A percentile compares a stretch with the other conserved stretches of the same genome.
Evolutionary conservation across 2,888 invertebrate genomes (phyloP).

Genomic region (Thymelicus sylvestris): DNA sequence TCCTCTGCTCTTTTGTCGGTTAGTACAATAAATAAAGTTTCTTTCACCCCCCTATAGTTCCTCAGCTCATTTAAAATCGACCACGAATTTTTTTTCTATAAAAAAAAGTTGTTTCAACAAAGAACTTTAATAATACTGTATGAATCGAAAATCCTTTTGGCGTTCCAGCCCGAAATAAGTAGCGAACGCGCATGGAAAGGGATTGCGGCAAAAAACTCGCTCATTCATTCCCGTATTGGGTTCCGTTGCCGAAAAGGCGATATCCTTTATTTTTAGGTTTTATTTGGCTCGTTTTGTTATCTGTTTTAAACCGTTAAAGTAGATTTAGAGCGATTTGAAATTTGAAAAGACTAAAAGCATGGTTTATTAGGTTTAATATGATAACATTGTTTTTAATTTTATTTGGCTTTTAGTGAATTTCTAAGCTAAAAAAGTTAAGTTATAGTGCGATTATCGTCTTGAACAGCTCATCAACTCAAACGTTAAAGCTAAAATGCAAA

Average conservation of each 20-base stretch:
- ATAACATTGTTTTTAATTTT: too few relatives aligned
- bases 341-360: background rate
- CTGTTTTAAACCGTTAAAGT: background rate
- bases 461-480: too few relatives aligned
- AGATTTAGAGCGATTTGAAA: background rate
- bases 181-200: slow-evolving; percentile 12
- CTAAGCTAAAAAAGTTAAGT: too few relatives aligned
- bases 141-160: slow-evolving; percentile 23
- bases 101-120: slow-evolving; percentile 16
- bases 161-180: slow-evolving; percentile 12
- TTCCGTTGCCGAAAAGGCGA: slow-evolving; percentile 8
- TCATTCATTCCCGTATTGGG: slow-evolving; percentile 11
- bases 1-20: too few relatives aligned
- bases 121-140: slow-evolving; percentile 6
- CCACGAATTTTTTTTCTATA: background rate
- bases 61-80: too few relatives aligned
- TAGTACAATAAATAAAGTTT: too few relatives aligned
- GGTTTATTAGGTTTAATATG: too few relatives aligned
- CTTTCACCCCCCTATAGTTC: too few relatives aligned
- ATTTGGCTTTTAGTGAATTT: too few relatives aligned
- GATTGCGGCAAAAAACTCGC: slow-evolving; percentile 11
- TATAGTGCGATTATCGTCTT: too few relatives aligned
- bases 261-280: background rate
- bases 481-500: too few relatives aligned
- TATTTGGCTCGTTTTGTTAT: background rate